Conservation (phyloP, 1,140 invertebrate species). For the Scaptomyza graminum region DNA sequence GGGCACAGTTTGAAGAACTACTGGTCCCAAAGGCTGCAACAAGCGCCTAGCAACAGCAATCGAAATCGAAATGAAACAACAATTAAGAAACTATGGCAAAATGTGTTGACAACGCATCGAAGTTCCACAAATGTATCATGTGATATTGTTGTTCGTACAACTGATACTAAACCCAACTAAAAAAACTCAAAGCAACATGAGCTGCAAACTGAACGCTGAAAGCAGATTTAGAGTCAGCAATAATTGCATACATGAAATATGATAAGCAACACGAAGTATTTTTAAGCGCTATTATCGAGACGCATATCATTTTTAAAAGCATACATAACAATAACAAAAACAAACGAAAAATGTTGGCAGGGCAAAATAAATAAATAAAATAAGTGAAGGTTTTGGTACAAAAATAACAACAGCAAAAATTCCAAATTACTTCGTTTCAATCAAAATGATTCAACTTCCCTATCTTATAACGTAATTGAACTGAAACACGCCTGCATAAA, state of each 20-base stretch:
- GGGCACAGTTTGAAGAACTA: slow-evolving; percentile 20
- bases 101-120: slow-evolving; percentile 14
- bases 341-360: neutral
- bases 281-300: neutral
- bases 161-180: slow-evolving; percentile 18
- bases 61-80: slow-evolving; percentile 1
- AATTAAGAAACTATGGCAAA: slow-evolving; percentile 34
- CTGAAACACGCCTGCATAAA: slow-evolving; percentile 1
- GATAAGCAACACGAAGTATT: too few relatives aligned
- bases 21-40: neutral
- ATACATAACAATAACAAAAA: neutral
- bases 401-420: too few relatives aligned
- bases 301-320: slow-evolving; percentile 4
- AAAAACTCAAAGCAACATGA: neutral
- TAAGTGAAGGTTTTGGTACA: too few relatives aligned
- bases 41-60: slow-evolving; percentile 38
- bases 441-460: too few relatives aligned
- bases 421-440: too few relatives aligned
- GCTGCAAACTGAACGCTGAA: slow-evolving; percentile 9
- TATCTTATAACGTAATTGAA: neutral
- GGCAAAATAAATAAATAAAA: neutral
- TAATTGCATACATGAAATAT: slow-evolving; percentile 2
- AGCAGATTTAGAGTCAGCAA: neutral
- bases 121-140: slow-evolving; percentile 30
- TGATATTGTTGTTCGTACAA: slow-evolving; percentile 37